These are phyloP conservation scores for Pionites leucogaster DNA, from an alignment of 2,113 vertebrate genomes.

Conservation along the genomic window DNA sequence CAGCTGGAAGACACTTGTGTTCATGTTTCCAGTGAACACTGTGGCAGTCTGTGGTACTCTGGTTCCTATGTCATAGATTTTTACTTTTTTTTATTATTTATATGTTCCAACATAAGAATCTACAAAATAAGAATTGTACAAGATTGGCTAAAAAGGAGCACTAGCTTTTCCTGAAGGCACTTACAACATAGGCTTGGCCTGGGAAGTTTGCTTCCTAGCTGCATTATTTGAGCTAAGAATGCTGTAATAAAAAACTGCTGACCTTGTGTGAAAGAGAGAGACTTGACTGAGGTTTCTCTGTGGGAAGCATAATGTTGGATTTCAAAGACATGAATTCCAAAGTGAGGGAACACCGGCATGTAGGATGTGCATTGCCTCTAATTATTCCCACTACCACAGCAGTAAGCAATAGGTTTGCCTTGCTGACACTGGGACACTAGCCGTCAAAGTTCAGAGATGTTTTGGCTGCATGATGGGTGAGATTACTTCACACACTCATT, in stretches of 20 bases:
- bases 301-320: accelerated
- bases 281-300: too few relatives aligned
- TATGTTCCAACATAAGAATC: neutral
- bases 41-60: neutral
- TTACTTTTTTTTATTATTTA: neutral
- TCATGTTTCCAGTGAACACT: neutral
- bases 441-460: neutral
- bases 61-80: neutral
- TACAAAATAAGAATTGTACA: neutral
- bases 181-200: neutral
- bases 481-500: neutral
- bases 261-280: neutral
- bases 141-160: neutral
- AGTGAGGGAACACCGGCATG: accelerated
- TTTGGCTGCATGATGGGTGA: neutral
- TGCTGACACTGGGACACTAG: accelerated
- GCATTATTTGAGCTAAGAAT: neutral
- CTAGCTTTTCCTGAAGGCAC: neutral
- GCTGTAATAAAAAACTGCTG: neutral
- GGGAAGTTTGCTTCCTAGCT: neutral
- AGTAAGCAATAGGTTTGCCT: neutral
- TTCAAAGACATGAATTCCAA: neutral
- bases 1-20: accelerated
- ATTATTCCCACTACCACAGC: neutral
- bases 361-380: neutral